phyloP scores from a whole-genome alignment of 2,113 vertebrate species.

The Varanus komodoensis region DNA sequence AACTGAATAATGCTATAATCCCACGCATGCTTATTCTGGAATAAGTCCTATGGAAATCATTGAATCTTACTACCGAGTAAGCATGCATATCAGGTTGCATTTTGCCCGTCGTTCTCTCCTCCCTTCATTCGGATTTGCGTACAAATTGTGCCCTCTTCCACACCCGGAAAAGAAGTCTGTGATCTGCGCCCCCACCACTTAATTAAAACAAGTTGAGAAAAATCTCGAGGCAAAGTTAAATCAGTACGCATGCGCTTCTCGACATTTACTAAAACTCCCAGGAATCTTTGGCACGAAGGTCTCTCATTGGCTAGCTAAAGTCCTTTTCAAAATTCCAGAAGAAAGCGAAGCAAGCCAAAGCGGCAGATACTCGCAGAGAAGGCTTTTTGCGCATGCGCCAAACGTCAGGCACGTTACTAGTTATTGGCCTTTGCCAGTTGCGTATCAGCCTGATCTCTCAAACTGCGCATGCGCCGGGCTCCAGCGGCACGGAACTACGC shows the following conservation, averaged over 20 bases:
- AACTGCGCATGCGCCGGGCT: neutral
- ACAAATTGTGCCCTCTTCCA: too few relatives aligned
- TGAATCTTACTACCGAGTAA: neutral
- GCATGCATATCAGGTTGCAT: too few relatives aligned
- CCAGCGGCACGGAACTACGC: neutral
- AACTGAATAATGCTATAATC: neutral
- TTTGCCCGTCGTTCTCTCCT: neutral
- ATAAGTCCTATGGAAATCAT: neutral
- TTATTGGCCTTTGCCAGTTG: neutral
- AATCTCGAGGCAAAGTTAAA: neutral
- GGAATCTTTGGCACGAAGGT: neutral
- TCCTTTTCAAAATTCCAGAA: neutral
- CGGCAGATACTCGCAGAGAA: neutral
- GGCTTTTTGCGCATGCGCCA: neutral
- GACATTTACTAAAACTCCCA: neutral
- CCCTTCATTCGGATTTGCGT: neutral
- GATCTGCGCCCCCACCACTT: neutral
- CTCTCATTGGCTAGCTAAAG: neutral
- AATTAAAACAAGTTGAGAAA: neutral
- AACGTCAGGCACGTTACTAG: neutral
- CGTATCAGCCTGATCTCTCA: neutral
- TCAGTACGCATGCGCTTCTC: neutral
- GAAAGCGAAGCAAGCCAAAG: neutral
- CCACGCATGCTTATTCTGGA: neutral
- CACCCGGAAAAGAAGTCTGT: neutral